phyloP scores from a whole-genome alignment of 1,140 invertebrate genomes.

The Stratiolaelaps scimitus region DNA sequence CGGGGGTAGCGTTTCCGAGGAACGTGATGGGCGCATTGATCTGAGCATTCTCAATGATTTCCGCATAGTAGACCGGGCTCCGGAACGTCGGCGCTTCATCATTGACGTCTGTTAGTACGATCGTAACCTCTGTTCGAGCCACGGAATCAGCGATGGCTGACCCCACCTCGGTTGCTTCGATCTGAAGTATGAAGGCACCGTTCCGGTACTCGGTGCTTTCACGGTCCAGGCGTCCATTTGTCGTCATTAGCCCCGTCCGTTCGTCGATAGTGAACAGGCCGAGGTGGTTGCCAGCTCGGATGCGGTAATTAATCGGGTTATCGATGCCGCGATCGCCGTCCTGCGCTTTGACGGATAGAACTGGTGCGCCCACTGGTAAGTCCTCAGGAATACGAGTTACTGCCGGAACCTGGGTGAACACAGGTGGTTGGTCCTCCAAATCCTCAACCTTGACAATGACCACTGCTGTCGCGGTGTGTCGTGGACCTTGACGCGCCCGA shows the following conservation, averaged over 20 bases:
- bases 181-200: slow-evolving; percentile 72
- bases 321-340: slow-evolving; percentile 83
- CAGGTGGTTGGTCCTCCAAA: slow-evolving; percentile 76
- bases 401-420: slow-evolving; percentile 70
- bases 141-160: slow-evolving; percentile 39
- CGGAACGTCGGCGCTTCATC: slow-evolving; percentile 79
- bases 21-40: slow-evolving; percentile 77
- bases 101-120: slow-evolving; percentile 85
- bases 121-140: slow-evolving; percentile 70
- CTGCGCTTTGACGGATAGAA: slow-evolving; percentile 59
- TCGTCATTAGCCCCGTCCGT: slow-evolving; percentile 63
- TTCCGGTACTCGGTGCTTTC: slow-evolving; percentile 62
- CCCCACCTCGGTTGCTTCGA: slow-evolving; percentile 59
- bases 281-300: slow-evolving; percentile 50
- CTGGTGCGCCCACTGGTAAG: slow-evolving; percentile 54
- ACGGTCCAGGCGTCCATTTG: slow-evolving; percentile 59
- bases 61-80: slow-evolving; percentile 61
- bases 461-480: slow-evolving; percentile 69
- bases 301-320: slow-evolving; percentile 67
- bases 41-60: slow-evolving; percentile 82
- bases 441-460: slow-evolving; percentile 73
- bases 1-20: slow-evolving; percentile 60
- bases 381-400: slow-evolving; percentile 76
- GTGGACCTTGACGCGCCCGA: slow-evolving; percentile 37
- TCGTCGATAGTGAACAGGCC: slow-evolving; percentile 60